Percentiles rank a stretch among this genome's conserved stretches.
Evolutionary conservation across 2,888 invertebrate species (phyloP).

Genomic region (Hypena proboscidalis): DNA sequence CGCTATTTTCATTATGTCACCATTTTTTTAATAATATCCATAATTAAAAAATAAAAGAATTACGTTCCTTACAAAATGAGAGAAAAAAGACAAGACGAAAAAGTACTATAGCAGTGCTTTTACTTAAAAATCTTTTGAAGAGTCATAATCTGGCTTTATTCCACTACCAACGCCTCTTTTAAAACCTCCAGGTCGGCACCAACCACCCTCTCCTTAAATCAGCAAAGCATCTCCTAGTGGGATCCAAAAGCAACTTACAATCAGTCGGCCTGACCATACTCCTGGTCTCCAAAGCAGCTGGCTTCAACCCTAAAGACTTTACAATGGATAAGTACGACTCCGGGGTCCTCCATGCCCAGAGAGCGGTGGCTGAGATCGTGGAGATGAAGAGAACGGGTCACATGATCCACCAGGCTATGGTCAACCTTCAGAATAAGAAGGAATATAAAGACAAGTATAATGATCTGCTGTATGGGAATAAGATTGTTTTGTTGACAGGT

Average conservation of each 20-base stretch:
- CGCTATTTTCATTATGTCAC: no score
- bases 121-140: not conserved
- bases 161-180: not conserved
- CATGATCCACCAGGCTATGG: constrained; percentile 76
- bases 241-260: constrained; percentile 77
- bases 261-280: constrained; percentile 74
- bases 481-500: constrained; percentile 77
- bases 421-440: constrained; percentile 68
- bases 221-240: constrained; percentile 74
- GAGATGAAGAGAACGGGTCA: constrained; percentile 81
- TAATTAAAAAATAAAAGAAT: no score
- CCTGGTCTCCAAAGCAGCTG: constrained; percentile 74
- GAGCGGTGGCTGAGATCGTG: constrained; percentile 79
- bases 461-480: constrained; percentile 75
- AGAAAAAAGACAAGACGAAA: no score
- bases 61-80: no score
- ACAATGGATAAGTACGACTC: constrained; percentile 65
- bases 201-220: constrained; percentile 77
- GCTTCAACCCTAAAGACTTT: constrained; percentile 54
- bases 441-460: constrained; percentile 63
- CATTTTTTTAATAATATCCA: no score
- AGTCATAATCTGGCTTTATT: no score
- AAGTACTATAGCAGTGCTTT: no score
- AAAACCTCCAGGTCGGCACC: constrained; percentile 64
- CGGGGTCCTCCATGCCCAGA: constrained; percentile 75